phyloP scores from a whole-genome alignment of 1,140 invertebrate species.

The Zeugodacus cucurbitae region DNA sequence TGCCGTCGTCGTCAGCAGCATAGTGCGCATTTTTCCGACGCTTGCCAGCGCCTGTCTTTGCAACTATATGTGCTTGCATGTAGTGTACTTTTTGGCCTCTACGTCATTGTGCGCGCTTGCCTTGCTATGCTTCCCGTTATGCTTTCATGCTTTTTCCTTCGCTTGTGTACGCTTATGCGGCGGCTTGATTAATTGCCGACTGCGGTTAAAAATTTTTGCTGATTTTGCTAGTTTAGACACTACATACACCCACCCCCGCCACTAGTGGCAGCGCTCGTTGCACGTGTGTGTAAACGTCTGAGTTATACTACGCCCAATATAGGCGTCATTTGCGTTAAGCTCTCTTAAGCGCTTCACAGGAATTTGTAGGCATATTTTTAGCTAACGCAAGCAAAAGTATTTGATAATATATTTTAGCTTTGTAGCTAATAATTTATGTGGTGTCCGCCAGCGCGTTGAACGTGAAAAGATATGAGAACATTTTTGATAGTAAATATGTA shows the following conservation, averaged over 20 bases:
- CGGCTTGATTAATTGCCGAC: constrained; percentile 32
- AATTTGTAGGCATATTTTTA: constrained; percentile 36
- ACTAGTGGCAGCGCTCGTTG: not conserved
- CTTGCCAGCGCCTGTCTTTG: not conserved
- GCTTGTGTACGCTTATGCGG: not conserved
- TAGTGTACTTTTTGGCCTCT: not conserved
- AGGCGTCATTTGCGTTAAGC: not conserved
- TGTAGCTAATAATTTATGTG: constrained; percentile 24
- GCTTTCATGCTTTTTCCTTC: not conserved
- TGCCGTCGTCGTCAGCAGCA: not conserved
- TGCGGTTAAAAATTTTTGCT: constrained; percentile 32
- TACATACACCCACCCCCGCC: not conserved
- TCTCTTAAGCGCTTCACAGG: not conserved
- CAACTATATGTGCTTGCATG: not conserved
- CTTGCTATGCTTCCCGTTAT: not conserved
- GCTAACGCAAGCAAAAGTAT: constrained; percentile 33
- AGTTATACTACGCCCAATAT: constrained; percentile 2
- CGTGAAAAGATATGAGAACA: constrained; percentile 10
- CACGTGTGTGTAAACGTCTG: not conserved
- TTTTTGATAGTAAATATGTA: constrained; percentile 4
- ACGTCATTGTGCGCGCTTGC: not conserved
- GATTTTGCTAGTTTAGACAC: constrained; percentile 15
- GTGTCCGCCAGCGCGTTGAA: not conserved
- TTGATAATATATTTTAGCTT: constrained; percentile 15
- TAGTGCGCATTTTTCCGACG: not conserved